Base-by-base conservation (phyloP, 1,140 invertebrate genomes). In the Meloidogyne chitwoodi region DNA sequence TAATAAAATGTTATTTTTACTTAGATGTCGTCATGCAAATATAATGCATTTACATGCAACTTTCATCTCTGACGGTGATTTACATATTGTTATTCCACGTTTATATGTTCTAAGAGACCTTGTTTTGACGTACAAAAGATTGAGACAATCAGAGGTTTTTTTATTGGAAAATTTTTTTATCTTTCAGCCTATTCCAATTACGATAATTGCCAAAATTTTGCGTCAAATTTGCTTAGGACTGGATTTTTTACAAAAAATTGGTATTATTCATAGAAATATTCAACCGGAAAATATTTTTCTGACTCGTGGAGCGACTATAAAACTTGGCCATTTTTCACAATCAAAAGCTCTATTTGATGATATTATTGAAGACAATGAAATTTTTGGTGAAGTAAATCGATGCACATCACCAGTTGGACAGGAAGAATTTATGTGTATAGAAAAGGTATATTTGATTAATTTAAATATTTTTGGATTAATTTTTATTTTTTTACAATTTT, bases 341-440 rank as follows among this genome's bases (percentile, higher is more conserved):
- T 70, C 80, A 22, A 75, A 68, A 0, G 62, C 69, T 5, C 16
- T 79, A 26, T 63, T 70, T 31, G 64, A 78, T 14, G 80, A 65
- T 0, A 27, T 61, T 22, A 16, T 14, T 19, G 64, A 31, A n/a
- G 48, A 56, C n/a, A 56, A 22, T 22, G 48, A 56, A 56, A 4
- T 56, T 5, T n/a, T 56, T 56, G 6, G 48, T 8, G 79, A 80
- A 38, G 27, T 67, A 5, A 16, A 8, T 12, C 41, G 34, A 56
- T 81, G 80, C 75, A 72, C 69, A 61, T 67, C 80, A 26, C 80
- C 80, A 11, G 81, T 81, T 44, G 80, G 80, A 8, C 78, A 67
- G n/a, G 80, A 81, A 68, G 81, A 79, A 65, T 81, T 79, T 64
- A 81, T 81, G 80, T 65, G 81, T 48, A 56, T 71, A 56, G 80